Percentiles rank a stretch among this genome's conserved stretches.
These are phyloP conservation scores for Brachionus sp. DNA, from an alignment of 1,140 invertebrate genomes.

Conservation along the genomic window DNA sequence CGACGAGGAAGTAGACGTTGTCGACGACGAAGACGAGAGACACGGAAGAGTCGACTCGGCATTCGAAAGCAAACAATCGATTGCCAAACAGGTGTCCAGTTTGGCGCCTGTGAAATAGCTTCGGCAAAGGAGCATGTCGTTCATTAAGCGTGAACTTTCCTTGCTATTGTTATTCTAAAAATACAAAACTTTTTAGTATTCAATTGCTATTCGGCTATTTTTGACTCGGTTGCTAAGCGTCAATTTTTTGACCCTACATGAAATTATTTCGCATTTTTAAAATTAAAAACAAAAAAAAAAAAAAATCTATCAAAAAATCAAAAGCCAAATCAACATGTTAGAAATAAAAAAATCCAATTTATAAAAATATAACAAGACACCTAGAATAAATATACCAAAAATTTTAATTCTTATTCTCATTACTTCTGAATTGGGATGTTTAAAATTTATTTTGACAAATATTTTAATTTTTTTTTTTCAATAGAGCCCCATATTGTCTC, in stretches of 20 bases:
- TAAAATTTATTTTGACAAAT: neutral
- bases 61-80: neutral
- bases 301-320: neutral
- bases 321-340: neutral
- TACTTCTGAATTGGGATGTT: neutral
- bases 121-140: neutral
- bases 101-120: neutral
- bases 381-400: neutral
- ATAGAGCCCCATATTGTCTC: neutral
- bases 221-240: neutral
- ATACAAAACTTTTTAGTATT: neutral
- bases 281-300: neutral
- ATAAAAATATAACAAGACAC: neutral
- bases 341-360: neutral
- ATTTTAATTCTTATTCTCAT: neutral
- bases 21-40: constrained; percentile 6
- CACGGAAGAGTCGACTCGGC: neutral
- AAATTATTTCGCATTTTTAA: neutral
- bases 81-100: constrained; percentile 8
- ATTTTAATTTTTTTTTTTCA: neutral
- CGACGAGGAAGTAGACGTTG: constrained; percentile 14
- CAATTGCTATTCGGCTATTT: neutral
- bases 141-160: neutral
- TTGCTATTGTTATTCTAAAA: constrained; percentile 15
- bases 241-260: neutral